Percentiles rank a stretch among this genome's conserved stretches.
Conservation (phyloP, 2,113 vertebrate species). For the Vimba vimba region DNA sequence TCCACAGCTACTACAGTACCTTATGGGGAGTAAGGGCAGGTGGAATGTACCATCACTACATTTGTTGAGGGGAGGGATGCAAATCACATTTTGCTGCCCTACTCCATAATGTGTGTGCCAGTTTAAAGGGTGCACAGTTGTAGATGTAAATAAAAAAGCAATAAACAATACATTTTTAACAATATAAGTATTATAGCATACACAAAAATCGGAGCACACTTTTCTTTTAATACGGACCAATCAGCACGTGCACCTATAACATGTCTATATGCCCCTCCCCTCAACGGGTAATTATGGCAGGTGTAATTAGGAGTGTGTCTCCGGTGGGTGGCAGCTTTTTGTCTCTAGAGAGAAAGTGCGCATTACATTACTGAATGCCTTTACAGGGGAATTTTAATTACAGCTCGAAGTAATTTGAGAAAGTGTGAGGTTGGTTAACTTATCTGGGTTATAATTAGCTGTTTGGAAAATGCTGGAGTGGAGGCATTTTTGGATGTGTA, state of each 20-base stretch:
- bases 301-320: conserved; percentile 55
- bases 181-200: not conserved
- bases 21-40: conserved; percentile 60
- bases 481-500: not conserved
- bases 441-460: not conserved
- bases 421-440: not conserved
- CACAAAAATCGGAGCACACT: too few relatives aligned
- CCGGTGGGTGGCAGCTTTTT: conserved; percentile 42
- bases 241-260: conserved; percentile 20
- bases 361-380: conserved; percentile 28
- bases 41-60: conserved; percentile 58
- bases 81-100: not conserved
- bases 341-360: conserved; percentile 45
- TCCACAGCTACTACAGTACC: conserved; percentile 60
- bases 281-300: conserved; percentile 50
- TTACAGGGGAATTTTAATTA: conserved; percentile 52
- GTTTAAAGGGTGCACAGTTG: not conserved
- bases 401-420: not conserved
- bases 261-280: conserved; percentile 24
- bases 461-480: not conserved
- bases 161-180: not conserved
- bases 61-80: conserved; percentile 29
- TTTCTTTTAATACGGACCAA: not conserved
- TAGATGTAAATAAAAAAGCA: not conserved
- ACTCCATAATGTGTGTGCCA: not conserved